Base-by-base conservation (phyloP, 2,888 invertebrate genomes). In the Bombylius major region DNA sequence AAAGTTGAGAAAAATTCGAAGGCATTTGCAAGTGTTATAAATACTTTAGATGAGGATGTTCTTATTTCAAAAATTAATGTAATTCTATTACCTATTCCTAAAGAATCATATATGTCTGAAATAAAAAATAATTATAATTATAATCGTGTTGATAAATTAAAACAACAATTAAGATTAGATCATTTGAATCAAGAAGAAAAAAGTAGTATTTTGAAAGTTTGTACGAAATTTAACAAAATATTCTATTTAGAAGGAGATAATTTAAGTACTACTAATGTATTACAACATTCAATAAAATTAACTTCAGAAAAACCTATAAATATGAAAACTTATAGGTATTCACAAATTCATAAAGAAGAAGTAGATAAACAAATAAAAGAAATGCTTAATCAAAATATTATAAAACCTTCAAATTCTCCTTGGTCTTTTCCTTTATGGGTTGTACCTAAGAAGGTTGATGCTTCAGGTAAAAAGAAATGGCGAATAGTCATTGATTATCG, bases 141-240 rank as follows among this genome's bases (percentile, higher is more conserved):
- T 5, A n/a, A 51, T 46, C 33, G 48, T 4, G 36, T 9, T 32
- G 9, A 14, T 13, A 1, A 36, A 3, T n/a, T 57, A 6, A 32
- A 51, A 51, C 13, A 47, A 14, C 36, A 51, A 51, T n/a, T 60
- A 14, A 54, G 58, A 48, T 42, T 53, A 23, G 55, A 58, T 39
- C 60, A 61, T 55, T 59, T 65, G 47, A 68, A 67, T 52, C 7
- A 51, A 0, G 66, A 68, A 58, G 53, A 59, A 53, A 47, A 51
- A 46, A 36, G 50, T 12, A 47, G 51, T 11, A 53, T 55, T 5
- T 45, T 54, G 5, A 47, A 14, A 23, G 55, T 53, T 34, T 58
- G 55, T 32, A 34, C 47, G 7, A 47, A 58, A 47, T 58, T 46
- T 36, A 56, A 55, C 39, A 52, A 59, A 42, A 8, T 59, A 9